Percentiles rank a stretch among this genome's conserved stretches.
Conservation (phyloP, 2,888 invertebrate species). For the Patella ulyssiponensis region DNA sequence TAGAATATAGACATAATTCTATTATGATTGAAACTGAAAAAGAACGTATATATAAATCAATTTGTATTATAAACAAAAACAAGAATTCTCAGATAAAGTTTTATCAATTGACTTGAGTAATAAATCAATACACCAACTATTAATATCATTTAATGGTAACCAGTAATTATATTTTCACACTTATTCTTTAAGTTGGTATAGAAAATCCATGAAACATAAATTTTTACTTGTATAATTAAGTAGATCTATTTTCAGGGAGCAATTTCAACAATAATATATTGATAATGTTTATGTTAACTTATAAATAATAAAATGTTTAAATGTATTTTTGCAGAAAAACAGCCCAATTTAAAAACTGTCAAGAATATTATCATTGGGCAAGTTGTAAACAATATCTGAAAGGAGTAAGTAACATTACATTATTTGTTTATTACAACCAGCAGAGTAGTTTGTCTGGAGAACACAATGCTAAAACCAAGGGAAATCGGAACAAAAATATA, state of each 20-base stretch:
- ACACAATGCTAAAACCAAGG: no score
- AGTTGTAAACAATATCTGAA: constrained; percentile 86
- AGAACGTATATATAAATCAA: no score
- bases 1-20: no score
- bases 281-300: background rate
- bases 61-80: no score
- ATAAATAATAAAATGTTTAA: background rate
- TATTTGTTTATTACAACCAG: no score
- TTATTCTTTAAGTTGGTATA: background rate
- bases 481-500: no score
- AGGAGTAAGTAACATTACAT: constrained; percentile 71
- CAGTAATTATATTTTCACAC: background rate
- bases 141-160: background rate
- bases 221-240: no score
- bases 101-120: no score
- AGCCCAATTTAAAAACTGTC: constrained; percentile 83
- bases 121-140: background rate
- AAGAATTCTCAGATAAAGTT: no score
- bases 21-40: no score
- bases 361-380: constrained; percentile 88
- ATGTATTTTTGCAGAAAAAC: constrained; percentile 77
- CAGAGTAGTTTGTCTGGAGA: no score
- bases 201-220: no score
- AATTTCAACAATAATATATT: constrained; percentile 30
- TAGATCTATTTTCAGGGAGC: background rate